Base-by-base conservation (phyloP, 2,113 vertebrate genomes). In the Platichthys flesus region DNA sequence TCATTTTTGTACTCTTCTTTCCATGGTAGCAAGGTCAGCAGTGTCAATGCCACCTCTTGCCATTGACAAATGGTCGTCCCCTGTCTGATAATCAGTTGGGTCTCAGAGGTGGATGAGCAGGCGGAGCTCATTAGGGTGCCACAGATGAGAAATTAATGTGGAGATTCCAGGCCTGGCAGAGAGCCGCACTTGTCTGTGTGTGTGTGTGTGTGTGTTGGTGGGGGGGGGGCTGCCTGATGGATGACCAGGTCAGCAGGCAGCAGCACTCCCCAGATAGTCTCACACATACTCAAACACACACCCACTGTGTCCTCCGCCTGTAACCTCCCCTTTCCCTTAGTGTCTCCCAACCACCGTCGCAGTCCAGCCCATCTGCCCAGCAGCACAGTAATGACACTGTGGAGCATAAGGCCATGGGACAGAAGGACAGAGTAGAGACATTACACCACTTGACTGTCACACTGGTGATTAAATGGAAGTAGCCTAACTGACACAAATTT, bases 71-170 rank as follows among this genome's bases (percentile, higher is more conserved):
- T 93, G 87, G 82, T 78, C 15, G 26, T 79, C 75, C 79, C 81
- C 88, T 59, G 80, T 89, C 82, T 86, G 87, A 85, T 92, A 93
- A 94, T 93, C 92, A 92, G 91, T 37, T 26, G 86, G 90, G 90
- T 92, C 89, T 92, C 91, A 65, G 80, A 92, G 89, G 92, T 91
- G 84, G 92, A 85, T 65, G 83, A 92, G 85, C 92, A 92, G 92
- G 92, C 88, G 86, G 89, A 81, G 88, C 91, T 93, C 92, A 93
- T 93, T 94, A 93, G 89, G 87, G 80, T 56, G 52, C 79, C 86
- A 77, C 82, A 90, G 86, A 94, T 89, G 85, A 90, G 89, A 92
- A 91, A 94, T 93, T 89, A 92, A 94, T 93, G 90, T 89, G 87
- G 84, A 86, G 83, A 85, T 83, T 89, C 83, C 81, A 82, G 78